phyloP scores from a whole-genome alignment of 2,888 invertebrate species.

The Maniola hyperantus region DNA sequence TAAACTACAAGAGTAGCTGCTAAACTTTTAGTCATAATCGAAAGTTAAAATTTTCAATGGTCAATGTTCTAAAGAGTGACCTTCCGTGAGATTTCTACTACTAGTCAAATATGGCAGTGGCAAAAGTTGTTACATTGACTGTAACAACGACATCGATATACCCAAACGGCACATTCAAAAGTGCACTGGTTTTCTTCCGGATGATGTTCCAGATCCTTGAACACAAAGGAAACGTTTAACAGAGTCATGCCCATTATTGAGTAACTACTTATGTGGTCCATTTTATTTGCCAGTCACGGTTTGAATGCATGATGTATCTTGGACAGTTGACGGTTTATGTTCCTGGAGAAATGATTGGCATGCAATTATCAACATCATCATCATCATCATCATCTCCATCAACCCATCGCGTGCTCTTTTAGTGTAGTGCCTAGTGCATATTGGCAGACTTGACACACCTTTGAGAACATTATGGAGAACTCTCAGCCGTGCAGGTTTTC shows the following conservation, averaged over 20 bases:
- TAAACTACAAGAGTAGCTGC: not conserved
- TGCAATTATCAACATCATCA: too few species aligned
- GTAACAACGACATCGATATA: not conserved
- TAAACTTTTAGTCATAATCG: too few species aligned
- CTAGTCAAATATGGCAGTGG: not conserved
- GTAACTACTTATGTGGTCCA: constrained; percentile 8
- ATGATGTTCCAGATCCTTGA: constrained; percentile 12
- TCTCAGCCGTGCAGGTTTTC: too few species aligned
- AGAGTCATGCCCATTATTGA: constrained; percentile 20
- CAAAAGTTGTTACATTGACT: not conserved
- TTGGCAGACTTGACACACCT: too few species aligned
- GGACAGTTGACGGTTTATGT: not conserved
- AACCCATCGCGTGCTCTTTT: too few species aligned
- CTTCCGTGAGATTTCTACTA: too few species aligned
- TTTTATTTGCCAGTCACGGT: constrained; percentile 12
- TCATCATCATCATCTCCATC: too few species aligned
- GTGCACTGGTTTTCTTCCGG: constrained; percentile 14
- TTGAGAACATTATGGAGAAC: too few species aligned
- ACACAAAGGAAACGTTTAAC: constrained; percentile 22
- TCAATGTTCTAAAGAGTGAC: too few species aligned
- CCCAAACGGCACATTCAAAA: constrained; percentile 9
- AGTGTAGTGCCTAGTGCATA: too few species aligned
- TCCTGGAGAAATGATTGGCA: too few species aligned
- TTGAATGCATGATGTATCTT: not conserved
- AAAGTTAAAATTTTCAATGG: too few species aligned